Evolutionary conservation across 2,888 invertebrate genomes (phyloP).

Genomic region (Nasonovia ribisnigri): DNA sequence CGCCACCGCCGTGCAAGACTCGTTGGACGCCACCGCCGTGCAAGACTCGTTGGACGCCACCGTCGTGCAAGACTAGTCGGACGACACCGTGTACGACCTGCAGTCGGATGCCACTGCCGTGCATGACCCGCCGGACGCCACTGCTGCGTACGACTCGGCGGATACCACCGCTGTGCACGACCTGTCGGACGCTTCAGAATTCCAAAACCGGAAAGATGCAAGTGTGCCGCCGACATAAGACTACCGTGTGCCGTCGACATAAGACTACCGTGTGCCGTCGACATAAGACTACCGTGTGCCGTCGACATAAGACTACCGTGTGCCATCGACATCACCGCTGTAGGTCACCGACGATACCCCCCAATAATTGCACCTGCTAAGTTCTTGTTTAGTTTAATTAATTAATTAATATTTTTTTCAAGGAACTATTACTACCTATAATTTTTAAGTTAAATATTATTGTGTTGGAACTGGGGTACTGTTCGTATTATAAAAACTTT

Average conservation of each 20-base stretch:
- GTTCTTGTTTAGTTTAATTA: neutral
- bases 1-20: neutral
- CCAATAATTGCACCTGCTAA: neutral
- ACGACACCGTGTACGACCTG: neutral
- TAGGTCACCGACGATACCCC: neutral
- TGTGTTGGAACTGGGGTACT: neutral
- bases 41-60: neutral
- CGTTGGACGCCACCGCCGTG: neutral
- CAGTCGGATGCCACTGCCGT: neutral
- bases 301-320: neutral
- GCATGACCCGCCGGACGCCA: neutral
- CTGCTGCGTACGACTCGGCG: too few relatives aligned
- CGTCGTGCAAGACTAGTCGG: neutral
- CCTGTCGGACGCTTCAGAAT: neutral
- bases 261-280: neutral
- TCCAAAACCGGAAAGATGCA: neutral
- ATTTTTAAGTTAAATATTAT: neutral
- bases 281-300: too few relatives aligned
- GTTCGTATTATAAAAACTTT: neutral
- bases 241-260: neutral
- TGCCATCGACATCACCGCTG: neutral
- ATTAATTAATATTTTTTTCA: neutral
- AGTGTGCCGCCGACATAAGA: neutral
- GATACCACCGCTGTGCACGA: neutral
- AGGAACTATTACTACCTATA: neutral